Evolutionary conservation across 2,797 vertebrate species (phyloP), one percentile per base, ranked within the genome.

Genomic region (Bryconaethiops microstoma): DNA sequence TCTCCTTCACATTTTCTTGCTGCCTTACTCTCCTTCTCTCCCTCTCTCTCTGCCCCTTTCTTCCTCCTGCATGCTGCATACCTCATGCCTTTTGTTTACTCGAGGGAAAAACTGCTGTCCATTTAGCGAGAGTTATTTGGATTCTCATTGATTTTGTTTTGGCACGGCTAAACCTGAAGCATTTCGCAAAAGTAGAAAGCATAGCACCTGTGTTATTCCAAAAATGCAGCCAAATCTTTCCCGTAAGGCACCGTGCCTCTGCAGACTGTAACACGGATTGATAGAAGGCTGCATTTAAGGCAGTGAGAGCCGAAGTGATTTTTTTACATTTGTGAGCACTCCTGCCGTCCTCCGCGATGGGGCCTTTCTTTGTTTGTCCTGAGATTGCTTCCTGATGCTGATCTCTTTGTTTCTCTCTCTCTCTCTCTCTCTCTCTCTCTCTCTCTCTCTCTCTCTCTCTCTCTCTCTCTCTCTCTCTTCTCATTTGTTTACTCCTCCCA

Each of bases 321-420:
- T 12, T 80, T 74, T 8, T 54, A 39, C 54, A 17, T 65, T 52
- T 63, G 35, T 25, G 52, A 62, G 21, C 35, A 16, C 39, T 67
- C 14, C 4, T 1, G 72, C 65, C n/a, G 52, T 50, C 17, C 21
- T 77, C 70, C 63, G 13, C 42, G 57, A 78, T 74, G 42, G 45
- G 63, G 62, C 62, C 16, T 81, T 54, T 64, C 80, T 85, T 77
- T 85, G 86, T 85, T 79, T 83, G 86, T 23, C 59, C 70, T 50
- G 21, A 54, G 29, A 65, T 77, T 62, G 78, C 81, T 72, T 76
- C 45, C 45, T 48, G 45, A 48, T 45, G 8, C 59, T 65, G 57
- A 69, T 65, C 69, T 42, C 73, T 57, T 54, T 16, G 40, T 17
- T 68, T 65, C 42, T 57, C 21, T 73, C 45, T 48, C 57, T 25